Evolutionary conservation across 2,113 vertebrate species (phyloP).

Genomic region (Syrrhaptes paradoxus): DNA sequence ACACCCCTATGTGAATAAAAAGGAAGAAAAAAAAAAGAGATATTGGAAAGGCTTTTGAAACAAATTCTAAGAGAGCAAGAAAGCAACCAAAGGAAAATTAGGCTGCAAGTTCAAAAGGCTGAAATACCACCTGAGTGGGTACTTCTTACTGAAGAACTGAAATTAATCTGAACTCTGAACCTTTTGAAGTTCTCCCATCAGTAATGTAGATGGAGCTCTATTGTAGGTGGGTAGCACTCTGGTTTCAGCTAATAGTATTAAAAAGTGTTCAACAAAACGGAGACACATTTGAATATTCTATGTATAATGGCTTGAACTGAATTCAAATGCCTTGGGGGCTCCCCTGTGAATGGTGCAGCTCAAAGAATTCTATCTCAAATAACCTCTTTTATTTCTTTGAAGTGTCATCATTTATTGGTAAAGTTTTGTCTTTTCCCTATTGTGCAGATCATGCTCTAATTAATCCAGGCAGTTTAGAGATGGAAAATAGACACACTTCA

Average conservation of each 20-base stretch:
- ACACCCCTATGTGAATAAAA: not conserved
- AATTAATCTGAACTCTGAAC: slow-evolving; percentile 41
- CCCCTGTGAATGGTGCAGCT: not conserved
- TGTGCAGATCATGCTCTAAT: slow-evolving; percentile 55
- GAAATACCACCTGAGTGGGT: not conserved
- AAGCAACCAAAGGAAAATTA: not conserved
- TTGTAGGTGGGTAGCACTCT: not conserved
- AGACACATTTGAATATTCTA: not conserved
- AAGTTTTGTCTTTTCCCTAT: slow-evolving; percentile 1
- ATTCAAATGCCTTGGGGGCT: not conserved
- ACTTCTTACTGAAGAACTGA: not conserved
- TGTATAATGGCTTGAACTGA: not conserved
- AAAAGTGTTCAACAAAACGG: not conserved
- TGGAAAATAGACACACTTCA: slow-evolving; percentile 59
- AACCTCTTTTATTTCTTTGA: slow-evolving; percentile 25
- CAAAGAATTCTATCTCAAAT: slow-evolving; percentile 2
- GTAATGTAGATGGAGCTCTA: not conserved
- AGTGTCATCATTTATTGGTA: slow-evolving; percentile 35
- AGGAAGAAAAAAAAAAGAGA: not conserved
- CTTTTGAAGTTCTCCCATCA: not conserved
- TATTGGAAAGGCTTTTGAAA: not conserved
- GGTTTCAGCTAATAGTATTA: slow-evolving; percentile 18
- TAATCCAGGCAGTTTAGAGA: slow-evolving; percentile 62
- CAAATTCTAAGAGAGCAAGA: not conserved
- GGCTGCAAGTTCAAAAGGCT: slow-evolving; percentile 6